Evolutionary conservation across 2,888 invertebrate genomes (phyloP), one percentile per base, ranked within the genome.

Genomic region (Sphecodes monilicornis): DNA sequence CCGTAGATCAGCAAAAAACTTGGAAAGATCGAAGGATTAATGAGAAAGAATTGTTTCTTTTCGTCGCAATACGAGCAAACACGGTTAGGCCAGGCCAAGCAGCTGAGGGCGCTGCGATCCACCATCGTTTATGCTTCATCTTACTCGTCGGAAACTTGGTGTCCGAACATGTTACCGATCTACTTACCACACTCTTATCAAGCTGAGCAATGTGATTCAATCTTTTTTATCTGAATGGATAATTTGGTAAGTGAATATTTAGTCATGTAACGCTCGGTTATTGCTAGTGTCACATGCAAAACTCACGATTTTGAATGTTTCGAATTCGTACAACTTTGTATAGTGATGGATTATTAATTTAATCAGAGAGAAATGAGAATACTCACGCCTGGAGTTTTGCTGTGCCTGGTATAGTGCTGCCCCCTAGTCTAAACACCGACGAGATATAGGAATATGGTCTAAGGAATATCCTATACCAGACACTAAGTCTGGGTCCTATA

Each of bases 11-110:
- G 75, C 77, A 39, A 36, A 70, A 78, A 73, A 78, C 80, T 85
- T 80, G n/a, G 68, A 80, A 80, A 80, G 70, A 76, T 64, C 54
- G 71, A 76, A 78, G 57, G 72, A 50, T 80, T 77, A 83, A 73
- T 81, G 81, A 85, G 77, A 84, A 84, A 88, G 83, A 85, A 83
- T 87, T 86, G 86, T 87, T 86, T 85, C 70, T 57, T 79, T 78
- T 79, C 76, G 70, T 85, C 90, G 77, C 73, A 80, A 78, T 73
- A 85, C 86, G 82, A 85, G 86, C 88, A 73, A 88, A 87, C 90
- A 90, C 89, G 90, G 88, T 90, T 90, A 90, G 90, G 88, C 90
- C 89, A 88, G 86, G 29, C 82, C 74, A 66, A 70, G 80, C 81
- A 78, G 86, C 84, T 82, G 89, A 81, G 80, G 84, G 89, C 86